Conservation (phyloP, 2,888 invertebrate genomes). For the Drosophila borborema region DNA sequence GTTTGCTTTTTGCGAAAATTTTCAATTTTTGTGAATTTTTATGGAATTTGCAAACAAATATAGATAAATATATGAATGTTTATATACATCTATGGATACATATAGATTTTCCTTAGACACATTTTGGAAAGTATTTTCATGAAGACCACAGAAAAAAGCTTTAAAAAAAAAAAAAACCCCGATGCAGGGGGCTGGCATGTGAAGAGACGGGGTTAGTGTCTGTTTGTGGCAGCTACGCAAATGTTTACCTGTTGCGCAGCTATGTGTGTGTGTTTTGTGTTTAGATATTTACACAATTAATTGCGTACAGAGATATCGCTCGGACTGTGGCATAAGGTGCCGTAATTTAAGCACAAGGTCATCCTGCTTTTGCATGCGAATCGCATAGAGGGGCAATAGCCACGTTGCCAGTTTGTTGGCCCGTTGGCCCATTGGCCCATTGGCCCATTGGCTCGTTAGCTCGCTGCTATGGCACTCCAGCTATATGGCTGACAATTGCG, state of each 20-base stretch:
- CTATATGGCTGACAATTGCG: conserved; percentile 14
- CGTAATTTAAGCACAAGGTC: conserved; percentile 61
- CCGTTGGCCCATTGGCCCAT: neutral
- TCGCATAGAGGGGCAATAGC: neutral
- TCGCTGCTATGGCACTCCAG: conserved; percentile 18
- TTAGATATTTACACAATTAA: conserved; percentile 75
- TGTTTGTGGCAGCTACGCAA: conserved; percentile 27
- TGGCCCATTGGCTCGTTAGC: conserved; percentile 9
- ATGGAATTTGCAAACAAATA: conserved; percentile 33
- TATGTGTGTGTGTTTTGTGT: conserved; percentile 33
- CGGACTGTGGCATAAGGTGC: conserved; percentile 23
- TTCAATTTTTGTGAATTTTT: conserved; percentile 22
- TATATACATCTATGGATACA: neutral
- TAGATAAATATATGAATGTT: neutral
- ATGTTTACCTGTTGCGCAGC: conserved; percentile 42
- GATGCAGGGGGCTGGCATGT: neutral
- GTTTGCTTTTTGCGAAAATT: neutral
- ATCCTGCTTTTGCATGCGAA: conserved; percentile 23
- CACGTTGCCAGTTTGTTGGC: conserved; percentile 4
- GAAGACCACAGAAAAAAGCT: conserved; percentile 21
- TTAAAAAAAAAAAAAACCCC: conserved; percentile 14
- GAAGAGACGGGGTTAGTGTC: conserved; percentile 1
- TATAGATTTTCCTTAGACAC: conserved; percentile 8
- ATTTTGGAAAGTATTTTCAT: conserved; percentile 63
- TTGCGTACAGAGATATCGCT: conserved; percentile 39